Conservation (phyloP, 2,888 invertebrate genomes). For the Carpatolechia fugitivella region DNA sequence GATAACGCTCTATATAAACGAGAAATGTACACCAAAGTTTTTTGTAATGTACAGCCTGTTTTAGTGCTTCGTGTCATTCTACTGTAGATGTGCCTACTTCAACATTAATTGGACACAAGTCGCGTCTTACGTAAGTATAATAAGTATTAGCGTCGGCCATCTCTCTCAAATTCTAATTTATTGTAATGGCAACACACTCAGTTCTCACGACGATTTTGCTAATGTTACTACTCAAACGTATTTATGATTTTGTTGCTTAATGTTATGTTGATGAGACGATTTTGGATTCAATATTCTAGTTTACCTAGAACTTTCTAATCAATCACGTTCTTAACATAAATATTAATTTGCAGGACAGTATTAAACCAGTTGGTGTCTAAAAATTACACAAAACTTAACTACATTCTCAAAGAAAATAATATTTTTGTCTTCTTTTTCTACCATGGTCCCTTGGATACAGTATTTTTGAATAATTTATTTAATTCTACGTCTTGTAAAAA, state of each 20-base stretch:
- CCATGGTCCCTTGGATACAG: too few relatives aligned
- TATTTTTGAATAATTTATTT: too few relatives aligned
- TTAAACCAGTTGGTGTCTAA: too few relatives aligned
- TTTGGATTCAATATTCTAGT: neutral
- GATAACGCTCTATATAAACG: neutral
- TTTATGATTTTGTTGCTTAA: conserved; percentile 2
- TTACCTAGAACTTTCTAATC: conserved; percentile 1
- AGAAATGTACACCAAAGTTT: neutral
- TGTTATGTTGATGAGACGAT: neutral
- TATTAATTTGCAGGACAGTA: neutral
- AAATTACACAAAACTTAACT: too few relatives aligned
- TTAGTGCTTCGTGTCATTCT: conserved; percentile 25
- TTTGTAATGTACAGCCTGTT: conserved; percentile 21
- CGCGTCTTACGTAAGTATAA: neutral
- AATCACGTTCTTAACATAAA: neutral
- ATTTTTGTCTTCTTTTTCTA: too few relatives aligned
- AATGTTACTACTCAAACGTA: neutral
- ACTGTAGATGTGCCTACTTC: conserved; percentile 29
- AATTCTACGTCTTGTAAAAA: too few relatives aligned
- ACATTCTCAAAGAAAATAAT: too few relatives aligned
- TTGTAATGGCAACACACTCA: conserved; percentile 12
- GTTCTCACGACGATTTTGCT: conserved; percentile 16
- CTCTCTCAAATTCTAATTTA: conserved; percentile 20
- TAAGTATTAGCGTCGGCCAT: conserved; percentile 5
- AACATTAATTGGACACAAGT: conserved; percentile 31